phyloP scores from a whole-genome alignment of 92 coral and sea anemone species.

The Scolanthus callimorphus region DNA sequence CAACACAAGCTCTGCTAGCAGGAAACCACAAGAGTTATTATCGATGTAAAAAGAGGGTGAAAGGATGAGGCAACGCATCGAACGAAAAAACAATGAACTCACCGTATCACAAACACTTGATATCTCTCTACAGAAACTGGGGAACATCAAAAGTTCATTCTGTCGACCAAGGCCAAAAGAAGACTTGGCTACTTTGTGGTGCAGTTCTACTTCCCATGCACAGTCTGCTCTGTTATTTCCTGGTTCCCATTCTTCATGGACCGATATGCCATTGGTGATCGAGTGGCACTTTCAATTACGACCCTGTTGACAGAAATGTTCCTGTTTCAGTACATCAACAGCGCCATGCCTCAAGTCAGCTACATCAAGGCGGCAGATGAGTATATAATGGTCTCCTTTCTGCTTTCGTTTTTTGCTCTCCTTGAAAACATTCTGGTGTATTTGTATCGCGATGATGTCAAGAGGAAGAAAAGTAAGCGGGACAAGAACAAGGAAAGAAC shows the following conservation, averaged over 20 bases:
- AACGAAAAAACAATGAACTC: too few relatives aligned
- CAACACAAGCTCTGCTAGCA: too few relatives aligned
- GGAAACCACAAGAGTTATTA: too few relatives aligned
- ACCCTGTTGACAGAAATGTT: slow-evolving; percentile 35
- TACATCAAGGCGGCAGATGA: slow-evolving; percentile 47
- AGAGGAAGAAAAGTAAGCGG: too few relatives aligned
- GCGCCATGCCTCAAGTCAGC: slow-evolving; percentile 33
- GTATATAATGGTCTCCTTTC: slow-evolving; percentile 35
- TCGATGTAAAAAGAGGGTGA: too few relatives aligned
- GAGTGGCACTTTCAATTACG: slow-evolving; percentile 36
- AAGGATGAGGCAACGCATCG: too few relatives aligned
- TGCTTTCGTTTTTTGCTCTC: slow-evolving; percentile 31
- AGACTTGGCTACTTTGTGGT: slow-evolving; percentile 32
- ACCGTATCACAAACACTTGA: too few relatives aligned
- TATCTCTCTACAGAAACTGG: too few relatives aligned
- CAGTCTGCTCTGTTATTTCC: slow-evolving; percentile 29
- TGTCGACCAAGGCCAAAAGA: slow-evolving; percentile 11
- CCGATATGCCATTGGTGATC: slow-evolving; percentile 31
- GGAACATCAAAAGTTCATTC: too few relatives aligned
- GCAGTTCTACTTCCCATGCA: slow-evolving; percentile 33
- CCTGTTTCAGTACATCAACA: slow-evolving; percentile 41
- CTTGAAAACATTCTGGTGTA: slow-evolving; percentile 27
- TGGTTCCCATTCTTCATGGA: slow-evolving; percentile 56
- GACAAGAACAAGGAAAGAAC: too few relatives aligned
- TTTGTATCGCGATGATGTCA: too few relatives aligned